phyloP scores from a whole-genome alignment of 2,113 vertebrate genomes.

The Labeo catla region DNA sequence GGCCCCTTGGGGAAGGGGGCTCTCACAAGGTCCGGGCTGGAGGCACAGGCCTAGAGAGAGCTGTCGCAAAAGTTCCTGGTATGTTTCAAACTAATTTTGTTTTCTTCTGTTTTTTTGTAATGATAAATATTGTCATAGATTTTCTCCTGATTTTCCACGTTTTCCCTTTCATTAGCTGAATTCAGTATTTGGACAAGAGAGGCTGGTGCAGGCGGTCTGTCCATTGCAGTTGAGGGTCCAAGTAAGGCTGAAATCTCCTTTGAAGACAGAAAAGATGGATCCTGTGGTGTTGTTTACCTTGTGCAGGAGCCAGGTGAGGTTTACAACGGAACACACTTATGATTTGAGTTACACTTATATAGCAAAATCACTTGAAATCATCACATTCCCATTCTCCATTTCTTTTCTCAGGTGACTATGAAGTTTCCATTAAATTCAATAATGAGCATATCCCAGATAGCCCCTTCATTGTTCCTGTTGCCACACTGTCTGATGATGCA shows the following conservation, averaged over 20 bases:
- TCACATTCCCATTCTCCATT: neutral
- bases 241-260: conserved; percentile 94
- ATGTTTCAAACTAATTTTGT: conserved; percentile 53
- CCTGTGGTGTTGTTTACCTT: conserved; percentile 89
- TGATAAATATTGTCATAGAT: neutral
- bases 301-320: conserved; percentile 88
- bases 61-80: conserved; percentile 86
- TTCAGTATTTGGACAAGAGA: conserved; percentile 95
- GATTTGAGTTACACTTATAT: too few species aligned
- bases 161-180: conserved; percentile 75
- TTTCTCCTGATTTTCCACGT: neutral
- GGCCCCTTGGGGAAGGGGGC: conserved; percentile 87
- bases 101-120: neutral
- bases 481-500: conserved; percentile 91
- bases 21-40: conserved; percentile 90
- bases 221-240: conserved; percentile 90
- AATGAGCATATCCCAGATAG: conserved; percentile 97
- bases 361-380: neutral
- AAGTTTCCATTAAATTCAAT: conserved; percentile 98
- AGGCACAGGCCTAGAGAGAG: conserved; percentile 87
- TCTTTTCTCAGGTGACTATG: conserved; percentile 86
- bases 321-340: neutral
- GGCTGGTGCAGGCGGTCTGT: conserved; percentile 90
- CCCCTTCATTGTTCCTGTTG: conserved; percentile 94
- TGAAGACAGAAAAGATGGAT: conserved; percentile 92